Base-by-base conservation (phyloP, 2,113 vertebrate species). In the Dendrocopos noguchii region DNA sequence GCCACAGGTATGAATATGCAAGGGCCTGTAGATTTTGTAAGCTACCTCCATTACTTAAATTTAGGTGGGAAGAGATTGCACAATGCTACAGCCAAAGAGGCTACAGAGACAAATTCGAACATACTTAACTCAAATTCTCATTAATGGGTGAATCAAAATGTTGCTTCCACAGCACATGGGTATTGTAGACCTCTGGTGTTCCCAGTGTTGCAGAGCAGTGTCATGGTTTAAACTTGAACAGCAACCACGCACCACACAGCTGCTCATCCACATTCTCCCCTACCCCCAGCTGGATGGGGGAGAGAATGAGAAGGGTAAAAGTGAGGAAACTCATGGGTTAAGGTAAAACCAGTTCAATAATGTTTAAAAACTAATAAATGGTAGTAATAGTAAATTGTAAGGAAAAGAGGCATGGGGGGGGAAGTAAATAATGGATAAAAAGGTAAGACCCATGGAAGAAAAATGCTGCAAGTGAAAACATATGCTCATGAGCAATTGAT, bases 161-260 rank as follows among this genome's bases (percentile, higher is more conserved):
- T 80, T 59, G 33, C 31, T 86, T 60, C 78, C 21, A 15, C 14
- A 46, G 56, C 24, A 10, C 63, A 21, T 21, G 22, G 29, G 29
- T 77, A 19, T 15, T 60, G 39, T 65, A 64, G 70, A 27, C n/a
- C 9, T 7, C 1, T 3, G 13, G 27, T 22, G 12, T 33, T 86
- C 29, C 21, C 3, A 1, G 46, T 73, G n/a, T 25, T 72, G 22
- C 34, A n/a, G 31, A 25, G 34, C 22, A 42, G 36, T 16, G n/a
- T 47, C 0, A 1, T 60, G 29, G 33, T 55, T 78, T 87, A 66
- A 55, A 14, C 33, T 20, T 0, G 4, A 19, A 8, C 0, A 0
- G 16, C 15, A 65, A 1, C 8, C 10, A n/a, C 65, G 33, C 29
- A 39, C 31, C 29, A 24, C 15, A n/a, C 39, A 36, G 34, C 42